A percentile compares a stretch with the other conserved stretches of the same genome.
Evolutionary conservation across 2,113 vertebrate genomes (phyloP).

Genomic region (Limnothrissa miodon): DNA sequence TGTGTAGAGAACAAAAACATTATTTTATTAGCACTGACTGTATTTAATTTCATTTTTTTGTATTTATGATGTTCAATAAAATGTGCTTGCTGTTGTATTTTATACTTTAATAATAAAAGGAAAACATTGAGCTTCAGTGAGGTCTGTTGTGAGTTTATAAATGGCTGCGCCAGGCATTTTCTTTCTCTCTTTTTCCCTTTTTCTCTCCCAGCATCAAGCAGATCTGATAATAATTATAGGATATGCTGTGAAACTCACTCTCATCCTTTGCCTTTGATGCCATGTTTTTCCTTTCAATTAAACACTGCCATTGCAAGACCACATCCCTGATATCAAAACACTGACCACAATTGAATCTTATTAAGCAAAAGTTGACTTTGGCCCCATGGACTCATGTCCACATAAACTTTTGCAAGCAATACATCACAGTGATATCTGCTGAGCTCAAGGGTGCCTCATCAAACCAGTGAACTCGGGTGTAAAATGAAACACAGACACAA

Average conservation of each 20-base stretch:
- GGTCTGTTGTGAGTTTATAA: neutral
- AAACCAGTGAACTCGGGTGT: conserved; percentile 52
- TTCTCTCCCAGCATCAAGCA: conserved; percentile 9
- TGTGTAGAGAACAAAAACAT: conserved; percentile 29
- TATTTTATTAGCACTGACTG: conserved; percentile 63
- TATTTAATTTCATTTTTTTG: conserved; percentile 53
- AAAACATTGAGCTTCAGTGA: conserved; percentile 25
- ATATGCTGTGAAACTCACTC: conserved; percentile 20
- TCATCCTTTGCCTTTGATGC: conserved; percentile 38
- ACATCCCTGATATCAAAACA: conserved; percentile 51
- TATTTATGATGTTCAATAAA: conserved; percentile 60
- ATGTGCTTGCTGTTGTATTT: conserved; percentile 55
- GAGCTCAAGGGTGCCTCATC: conserved; percentile 46
- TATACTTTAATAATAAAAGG: conserved; percentile 67
- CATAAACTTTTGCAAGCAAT: conserved; percentile 51
- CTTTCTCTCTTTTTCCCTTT: neutral
- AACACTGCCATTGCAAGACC: conserved; percentile 38
- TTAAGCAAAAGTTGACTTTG: conserved; percentile 53
- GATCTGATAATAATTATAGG: conserved; percentile 46
- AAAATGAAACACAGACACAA: neutral
- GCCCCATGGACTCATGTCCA: conserved; percentile 36
- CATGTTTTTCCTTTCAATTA: conserved; percentile 42
- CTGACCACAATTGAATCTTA: conserved; percentile 46
- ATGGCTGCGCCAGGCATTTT: neutral
- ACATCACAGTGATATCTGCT: conserved; percentile 29